phyloP scores from a whole-genome alignment of 2,797 vertebrate genomes.

The Labroides dimidiatus region DNA sequence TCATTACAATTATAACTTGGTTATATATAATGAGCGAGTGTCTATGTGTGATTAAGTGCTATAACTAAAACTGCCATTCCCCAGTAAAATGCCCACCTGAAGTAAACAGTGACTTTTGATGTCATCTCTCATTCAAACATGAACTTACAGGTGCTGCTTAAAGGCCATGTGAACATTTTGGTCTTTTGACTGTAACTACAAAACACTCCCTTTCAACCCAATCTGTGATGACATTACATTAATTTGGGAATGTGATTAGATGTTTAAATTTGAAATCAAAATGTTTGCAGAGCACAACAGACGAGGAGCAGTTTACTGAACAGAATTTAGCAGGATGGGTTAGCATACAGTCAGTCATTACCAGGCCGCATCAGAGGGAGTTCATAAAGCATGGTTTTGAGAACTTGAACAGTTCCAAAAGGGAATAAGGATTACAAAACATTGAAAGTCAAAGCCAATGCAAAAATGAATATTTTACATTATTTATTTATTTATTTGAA shows the following conservation, averaged over 20 bases:
- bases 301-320: too few species aligned
- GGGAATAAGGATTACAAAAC: not conserved
- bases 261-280: not conserved
- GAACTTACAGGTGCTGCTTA: not conserved
- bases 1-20: not conserved
- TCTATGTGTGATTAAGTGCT: not conserved
- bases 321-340: too few species aligned
- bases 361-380: too few species aligned
- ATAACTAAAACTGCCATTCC: constrained; percentile 4
- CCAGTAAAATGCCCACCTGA: not conserved
- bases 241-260: too few species aligned
- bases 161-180: not conserved
- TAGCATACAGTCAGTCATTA: too few species aligned
- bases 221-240: too few species aligned
- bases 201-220: not conserved
- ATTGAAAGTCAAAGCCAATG: too few species aligned
- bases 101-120: constrained; percentile 6
- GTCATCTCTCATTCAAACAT: constrained; percentile 8
- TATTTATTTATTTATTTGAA: too few species aligned
- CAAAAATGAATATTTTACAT: too few species aligned
- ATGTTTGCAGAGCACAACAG: not conserved
- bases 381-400: too few species aligned
- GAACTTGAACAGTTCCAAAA: not conserved
- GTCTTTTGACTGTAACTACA: constrained; percentile 1
- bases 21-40: not conserved